phyloP scores from a whole-genome alignment of 2,797 vertebrate genomes.

The Heteromormyrus szaboi region DNA sequence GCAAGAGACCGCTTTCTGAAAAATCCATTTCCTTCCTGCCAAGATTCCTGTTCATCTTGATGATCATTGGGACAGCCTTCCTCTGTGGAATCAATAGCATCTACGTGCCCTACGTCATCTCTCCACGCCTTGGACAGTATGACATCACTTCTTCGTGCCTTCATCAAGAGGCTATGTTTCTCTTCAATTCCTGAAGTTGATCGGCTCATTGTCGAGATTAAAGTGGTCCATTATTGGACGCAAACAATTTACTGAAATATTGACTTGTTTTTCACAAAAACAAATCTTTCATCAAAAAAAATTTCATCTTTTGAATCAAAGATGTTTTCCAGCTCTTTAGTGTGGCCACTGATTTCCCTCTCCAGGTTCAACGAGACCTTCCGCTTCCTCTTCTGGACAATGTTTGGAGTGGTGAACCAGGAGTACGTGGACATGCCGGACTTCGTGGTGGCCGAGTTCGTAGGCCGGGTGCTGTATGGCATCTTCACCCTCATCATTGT shows the following conservation, averaged over 20 bases:
- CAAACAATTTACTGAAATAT: neutral
- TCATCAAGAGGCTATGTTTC: neutral
- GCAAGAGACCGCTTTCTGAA: neutral
- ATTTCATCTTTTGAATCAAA: neutral
- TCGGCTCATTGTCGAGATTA: neutral
- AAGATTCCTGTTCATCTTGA: slow-evolving; percentile 88
- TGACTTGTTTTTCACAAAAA: neutral
- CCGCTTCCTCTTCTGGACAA: slow-evolving; percentile 87
- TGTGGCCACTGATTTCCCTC: neutral
- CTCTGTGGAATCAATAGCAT: slow-evolving; percentile 87
- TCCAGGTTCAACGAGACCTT: slow-evolving; percentile 82
- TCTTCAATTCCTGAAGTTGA: neutral
- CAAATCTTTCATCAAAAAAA: no score
- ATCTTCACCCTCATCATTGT: slow-evolving; percentile 83
- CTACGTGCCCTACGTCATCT: slow-evolving; percentile 77
- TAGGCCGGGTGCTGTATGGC: slow-evolving; percentile 75
- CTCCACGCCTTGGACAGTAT: slow-evolving; percentile 74
- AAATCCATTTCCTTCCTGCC: neutral
- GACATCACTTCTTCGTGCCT: slow-evolving; percentile 12
- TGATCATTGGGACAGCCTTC: slow-evolving; percentile 88
- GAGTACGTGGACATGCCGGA: slow-evolving; percentile 76
- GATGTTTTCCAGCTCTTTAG: neutral
- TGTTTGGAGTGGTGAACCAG: slow-evolving; percentile 81
- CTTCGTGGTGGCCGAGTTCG: slow-evolving; percentile 70
- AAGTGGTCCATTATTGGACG: neutral